Percentiles rank a stretch among this genome's conserved stretches.
Conservation (phyloP, 2,113 vertebrate species). For the Cacatua alba region DNA sequence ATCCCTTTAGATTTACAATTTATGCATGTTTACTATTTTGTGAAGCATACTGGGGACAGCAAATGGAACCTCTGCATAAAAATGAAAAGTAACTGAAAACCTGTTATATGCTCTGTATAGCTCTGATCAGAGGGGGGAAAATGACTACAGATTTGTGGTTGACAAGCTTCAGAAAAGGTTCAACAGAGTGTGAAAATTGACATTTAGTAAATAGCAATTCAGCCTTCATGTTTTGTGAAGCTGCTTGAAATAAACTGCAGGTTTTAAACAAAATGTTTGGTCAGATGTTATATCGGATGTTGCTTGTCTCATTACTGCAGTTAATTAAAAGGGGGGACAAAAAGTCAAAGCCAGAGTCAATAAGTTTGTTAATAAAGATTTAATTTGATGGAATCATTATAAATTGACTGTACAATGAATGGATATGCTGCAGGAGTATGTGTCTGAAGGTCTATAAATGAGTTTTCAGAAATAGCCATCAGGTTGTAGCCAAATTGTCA, state of each 20-base stretch:
- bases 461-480: conserved; percentile 44
- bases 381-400: conserved; percentile 47
- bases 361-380: conserved; percentile 62
- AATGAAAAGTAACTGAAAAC: conserved; percentile 34
- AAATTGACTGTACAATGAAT: conserved; percentile 50
- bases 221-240: neutral
- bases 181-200: conserved; percentile 62
- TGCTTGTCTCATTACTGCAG: conserved; percentile 54
- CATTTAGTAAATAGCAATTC: conserved; percentile 43
- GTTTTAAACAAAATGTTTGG: conserved; percentile 47
- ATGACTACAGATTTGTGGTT: conserved; percentile 14
- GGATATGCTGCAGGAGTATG: neutral
- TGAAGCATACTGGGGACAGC: neutral
- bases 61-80: conserved; percentile 24
- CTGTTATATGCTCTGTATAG: neutral
- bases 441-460: conserved; percentile 3
- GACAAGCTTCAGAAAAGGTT: conserved; percentile 58
- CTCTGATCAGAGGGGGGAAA: conserved; percentile 20
- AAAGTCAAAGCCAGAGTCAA: conserved; percentile 15
- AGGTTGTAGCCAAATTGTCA: conserved; percentile 32
- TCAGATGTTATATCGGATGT: neutral
- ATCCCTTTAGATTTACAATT: neutral
- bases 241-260: neutral
- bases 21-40: neutral
- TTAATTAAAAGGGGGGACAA: conserved; percentile 62